Percentiles rank a stretch among this genome's conserved stretches.
phyloP scores from a whole-genome alignment of 1,140 invertebrate species.

The Orchestia grillus region DNA sequence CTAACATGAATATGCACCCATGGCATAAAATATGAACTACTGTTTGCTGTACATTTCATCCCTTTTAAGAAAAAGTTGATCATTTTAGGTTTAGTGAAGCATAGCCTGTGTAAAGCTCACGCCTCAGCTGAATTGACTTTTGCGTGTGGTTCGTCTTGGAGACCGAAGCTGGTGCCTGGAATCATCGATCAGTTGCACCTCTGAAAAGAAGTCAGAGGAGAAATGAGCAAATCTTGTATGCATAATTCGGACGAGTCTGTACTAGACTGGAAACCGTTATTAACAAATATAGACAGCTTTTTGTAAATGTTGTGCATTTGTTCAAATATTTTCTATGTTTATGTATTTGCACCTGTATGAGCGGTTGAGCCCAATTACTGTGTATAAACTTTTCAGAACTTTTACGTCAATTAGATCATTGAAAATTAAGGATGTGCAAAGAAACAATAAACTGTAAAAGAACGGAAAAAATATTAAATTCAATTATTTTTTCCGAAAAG shows the following conservation, averaged over 20 bases:
- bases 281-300: no score
- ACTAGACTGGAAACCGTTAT: background rate
- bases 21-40: no score
- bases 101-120: background rate
- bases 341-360: no score
- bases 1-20: no score
- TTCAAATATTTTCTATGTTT: no score
- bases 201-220: no score
- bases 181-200: background rate
- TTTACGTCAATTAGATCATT: background rate
- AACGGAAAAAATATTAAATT: background rate
- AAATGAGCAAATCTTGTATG: background rate
- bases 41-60: no score
- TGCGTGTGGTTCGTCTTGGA: background rate
- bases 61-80: no score
- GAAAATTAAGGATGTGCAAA: background rate
- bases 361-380: background rate
- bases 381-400: background rate
- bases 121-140: background rate
- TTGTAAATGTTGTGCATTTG: no score
- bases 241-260: background rate
- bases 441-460: no score
- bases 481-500: background rate
- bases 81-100: background rate
- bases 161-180: background rate